A percentile compares a stretch with the other conserved stretches of the same genome.
These are phyloP conservation scores for Phalacrocorax aristotelis DNA, from an alignment of 2,113 vertebrate species.

Conservation along the genomic window DNA sequence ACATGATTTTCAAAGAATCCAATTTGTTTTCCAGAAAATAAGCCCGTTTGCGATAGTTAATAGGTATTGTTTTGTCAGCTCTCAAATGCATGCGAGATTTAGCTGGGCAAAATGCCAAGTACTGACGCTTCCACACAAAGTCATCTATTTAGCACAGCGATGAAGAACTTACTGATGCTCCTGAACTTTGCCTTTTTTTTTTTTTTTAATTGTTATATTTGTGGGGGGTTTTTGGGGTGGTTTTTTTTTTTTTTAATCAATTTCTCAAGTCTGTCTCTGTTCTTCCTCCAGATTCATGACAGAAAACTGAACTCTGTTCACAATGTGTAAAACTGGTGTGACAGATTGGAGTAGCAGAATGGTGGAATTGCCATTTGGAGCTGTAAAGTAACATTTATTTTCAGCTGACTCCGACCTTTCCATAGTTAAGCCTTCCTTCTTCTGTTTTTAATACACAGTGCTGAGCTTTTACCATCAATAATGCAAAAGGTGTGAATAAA, in stretches of 20 bases:
- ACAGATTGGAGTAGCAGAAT: background rate
- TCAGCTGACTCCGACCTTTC: background rate
- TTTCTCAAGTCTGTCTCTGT: background rate
- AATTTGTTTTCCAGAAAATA: background rate
- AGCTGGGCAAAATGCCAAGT: background rate
- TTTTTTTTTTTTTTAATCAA: background rate
- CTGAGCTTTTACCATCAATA: constrained; percentile 40
- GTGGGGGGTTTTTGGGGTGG: too few species aligned
- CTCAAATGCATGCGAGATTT: background rate
- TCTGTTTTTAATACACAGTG: background rate
- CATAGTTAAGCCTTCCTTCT: background rate
- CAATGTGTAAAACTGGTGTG: background rate
- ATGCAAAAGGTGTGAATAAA: background rate
- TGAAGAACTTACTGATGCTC: background rate
- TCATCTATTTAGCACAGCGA: background rate
- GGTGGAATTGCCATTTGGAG: background rate
- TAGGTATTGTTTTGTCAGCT: constrained; percentile 7
- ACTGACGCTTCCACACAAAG: background rate
- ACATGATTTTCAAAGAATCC: background rate
- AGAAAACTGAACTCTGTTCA: background rate
- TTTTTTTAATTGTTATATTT: background rate
- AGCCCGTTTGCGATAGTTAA: background rate
- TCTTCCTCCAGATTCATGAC: background rate
- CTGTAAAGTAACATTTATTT: constrained; percentile 25
- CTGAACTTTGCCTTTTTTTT: background rate